phyloP scores from a whole-genome alignment of 2,797 vertebrate genomes.

The Eulemur coronatus region DNA sequence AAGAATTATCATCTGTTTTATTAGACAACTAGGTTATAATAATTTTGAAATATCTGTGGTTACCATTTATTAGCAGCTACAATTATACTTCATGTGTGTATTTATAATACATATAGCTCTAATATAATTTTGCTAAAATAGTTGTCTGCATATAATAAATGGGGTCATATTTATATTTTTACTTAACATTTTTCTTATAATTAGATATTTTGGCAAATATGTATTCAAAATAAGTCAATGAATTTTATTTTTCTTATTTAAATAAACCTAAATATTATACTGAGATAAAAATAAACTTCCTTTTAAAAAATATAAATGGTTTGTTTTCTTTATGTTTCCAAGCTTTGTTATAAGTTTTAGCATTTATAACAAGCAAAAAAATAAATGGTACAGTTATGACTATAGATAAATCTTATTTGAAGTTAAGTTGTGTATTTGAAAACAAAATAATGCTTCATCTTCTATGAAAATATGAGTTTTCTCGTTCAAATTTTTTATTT shows the following conservation, averaged over 20 bases:
- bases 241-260: background rate
- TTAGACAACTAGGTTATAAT: background rate
- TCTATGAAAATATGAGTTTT: background rate
- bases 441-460: background rate
- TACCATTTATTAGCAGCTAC: background rate
- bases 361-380: background rate
- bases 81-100: background rate
- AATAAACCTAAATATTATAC: background rate
- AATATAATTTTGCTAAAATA: background rate
- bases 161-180: background rate
- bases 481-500: background rate
- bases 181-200: background rate
- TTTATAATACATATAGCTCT: background rate
- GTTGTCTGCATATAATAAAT: background rate
- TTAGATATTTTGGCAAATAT: background rate
- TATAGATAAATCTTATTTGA: background rate
- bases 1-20: background rate
- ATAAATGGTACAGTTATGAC: background rate
- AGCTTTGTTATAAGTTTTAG: background rate
- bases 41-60: background rate
- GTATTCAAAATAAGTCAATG: background rate
- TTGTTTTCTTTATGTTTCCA: background rate
- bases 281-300: background rate
- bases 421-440: background rate
- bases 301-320: background rate